A percentile compares a stretch with the other conserved stretches of the same genome.
Evolutionary conservation across 1,140 invertebrate species (phyloP).

Genomic region (Dinoponera quadriceps): DNA sequence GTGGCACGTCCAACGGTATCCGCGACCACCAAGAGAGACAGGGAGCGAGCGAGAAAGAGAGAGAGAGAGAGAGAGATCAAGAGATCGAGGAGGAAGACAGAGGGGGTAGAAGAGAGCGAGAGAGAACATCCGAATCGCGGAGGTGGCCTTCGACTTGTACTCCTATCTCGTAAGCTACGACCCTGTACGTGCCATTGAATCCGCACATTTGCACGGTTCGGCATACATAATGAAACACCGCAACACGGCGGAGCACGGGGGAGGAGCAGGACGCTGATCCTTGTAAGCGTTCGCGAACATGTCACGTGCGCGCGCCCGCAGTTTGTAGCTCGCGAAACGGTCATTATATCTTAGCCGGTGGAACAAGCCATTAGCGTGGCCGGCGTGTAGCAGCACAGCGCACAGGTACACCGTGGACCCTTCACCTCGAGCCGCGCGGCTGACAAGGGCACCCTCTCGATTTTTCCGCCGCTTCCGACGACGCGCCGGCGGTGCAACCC

Average conservation of each 20-base stretch:
- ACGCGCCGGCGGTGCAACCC: background rate
- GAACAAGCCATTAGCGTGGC: background rate
- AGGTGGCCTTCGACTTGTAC: background rate
- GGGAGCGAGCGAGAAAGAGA: background rate
- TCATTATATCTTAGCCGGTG: background rate
- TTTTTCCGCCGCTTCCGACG: background rate
- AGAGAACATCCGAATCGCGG: slow-evolving; percentile 36
- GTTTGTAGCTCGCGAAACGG: slow-evolving; percentile 13
- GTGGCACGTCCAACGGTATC: slow-evolving; percentile 51
- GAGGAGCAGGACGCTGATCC: background rate
- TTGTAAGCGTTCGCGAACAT: slow-evolving; percentile 10
- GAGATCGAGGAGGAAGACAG: too few species aligned
- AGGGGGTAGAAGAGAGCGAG: background rate
- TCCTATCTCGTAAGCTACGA: slow-evolving; percentile 26
- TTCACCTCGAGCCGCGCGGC: background rate
- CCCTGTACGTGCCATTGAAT: slow-evolving; percentile 1
- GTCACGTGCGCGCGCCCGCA: slow-evolving; percentile 2
- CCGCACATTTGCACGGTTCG: slow-evolving; percentile 11
- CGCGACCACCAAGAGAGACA: background rate
- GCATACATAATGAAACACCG: slow-evolving; percentile 38
- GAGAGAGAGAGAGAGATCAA: slow-evolving; percentile 1
- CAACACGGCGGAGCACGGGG: too few species aligned
- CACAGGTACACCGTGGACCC: background rate
- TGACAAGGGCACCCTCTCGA: background rate
- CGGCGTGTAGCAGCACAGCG: too few species aligned